Evolutionary conservation across 1,140 invertebrate genomes (phyloP).

Genomic region (Euschistus heros): DNA sequence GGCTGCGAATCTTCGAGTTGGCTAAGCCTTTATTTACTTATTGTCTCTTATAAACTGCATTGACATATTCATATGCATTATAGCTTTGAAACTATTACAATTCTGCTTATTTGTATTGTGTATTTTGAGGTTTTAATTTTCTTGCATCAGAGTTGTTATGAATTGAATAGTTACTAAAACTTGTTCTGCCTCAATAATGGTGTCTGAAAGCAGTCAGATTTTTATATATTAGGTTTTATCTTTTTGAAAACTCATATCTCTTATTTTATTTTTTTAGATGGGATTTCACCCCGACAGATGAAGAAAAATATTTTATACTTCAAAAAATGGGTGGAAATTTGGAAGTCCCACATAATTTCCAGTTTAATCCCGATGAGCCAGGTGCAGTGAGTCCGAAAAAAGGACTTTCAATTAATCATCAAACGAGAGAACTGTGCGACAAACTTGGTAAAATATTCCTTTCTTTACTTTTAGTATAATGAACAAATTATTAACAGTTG

Average conservation of each 20-base stretch:
- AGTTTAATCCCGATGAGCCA: slow-evolving; percentile 47
- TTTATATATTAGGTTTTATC: neutral
- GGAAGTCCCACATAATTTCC: slow-evolving; percentile 64
- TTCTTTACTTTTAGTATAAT: neutral
- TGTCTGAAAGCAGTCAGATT: neutral
- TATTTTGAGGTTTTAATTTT: neutral
- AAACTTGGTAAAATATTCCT: slow-evolving; percentile 19
- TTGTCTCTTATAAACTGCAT: no score
- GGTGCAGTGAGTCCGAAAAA: slow-evolving; percentile 22
- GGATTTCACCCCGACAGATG: slow-evolving; percentile 60
- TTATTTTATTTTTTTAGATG: slow-evolving; percentile 41
- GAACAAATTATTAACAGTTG: neutral
- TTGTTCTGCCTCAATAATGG: neutral
- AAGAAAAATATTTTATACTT: slow-evolving; percentile 57
- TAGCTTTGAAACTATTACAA: neutral
- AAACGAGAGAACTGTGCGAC: slow-evolving; percentile 18
- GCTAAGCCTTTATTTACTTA: no score
- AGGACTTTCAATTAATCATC: slow-evolving; percentile 16
- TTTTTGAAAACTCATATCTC: slow-evolving; percentile 25
- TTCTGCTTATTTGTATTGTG: neutral
- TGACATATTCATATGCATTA: no score
- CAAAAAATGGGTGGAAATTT: slow-evolving; percentile 56
- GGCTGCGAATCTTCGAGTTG: no score
- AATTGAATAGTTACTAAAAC: no score
- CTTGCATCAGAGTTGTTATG: no score